phyloP scores from a whole-genome alignment of 1,140 invertebrate species.

The Maconellicoccus hirsutus region DNA sequence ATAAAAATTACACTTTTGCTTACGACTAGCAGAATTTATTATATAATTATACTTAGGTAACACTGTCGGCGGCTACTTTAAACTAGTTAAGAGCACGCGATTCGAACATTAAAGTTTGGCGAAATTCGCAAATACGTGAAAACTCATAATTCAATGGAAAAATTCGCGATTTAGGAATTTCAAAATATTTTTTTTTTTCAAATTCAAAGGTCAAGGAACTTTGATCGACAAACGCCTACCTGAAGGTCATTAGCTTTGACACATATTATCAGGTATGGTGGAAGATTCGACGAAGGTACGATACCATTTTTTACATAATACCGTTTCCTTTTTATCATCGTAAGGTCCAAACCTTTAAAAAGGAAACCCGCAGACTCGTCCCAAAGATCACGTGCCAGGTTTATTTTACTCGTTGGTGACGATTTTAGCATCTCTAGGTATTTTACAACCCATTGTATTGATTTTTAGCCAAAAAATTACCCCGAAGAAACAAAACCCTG shows the following conservation, averaged over 20 bases:
- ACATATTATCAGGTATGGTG: no score
- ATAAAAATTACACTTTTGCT: not conserved
- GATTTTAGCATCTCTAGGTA: no score
- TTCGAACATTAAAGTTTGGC: not conserved
- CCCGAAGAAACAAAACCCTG: no score
- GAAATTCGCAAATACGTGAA: not conserved
- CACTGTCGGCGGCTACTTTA: slow-evolving; percentile 1
- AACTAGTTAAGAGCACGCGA: not conserved
- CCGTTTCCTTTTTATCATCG: no score
- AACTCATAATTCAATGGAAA: no score
- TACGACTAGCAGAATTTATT: not conserved
- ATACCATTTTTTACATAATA: no score
- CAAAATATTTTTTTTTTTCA: no score
- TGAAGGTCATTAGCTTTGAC: not conserved
- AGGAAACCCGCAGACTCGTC: not conserved
- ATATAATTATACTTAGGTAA: not conserved
- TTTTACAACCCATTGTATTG: no score
- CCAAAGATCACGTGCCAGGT: not conserved
- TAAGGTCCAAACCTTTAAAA: not conserved
- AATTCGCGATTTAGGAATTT: no score
- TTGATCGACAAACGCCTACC: not conserved
- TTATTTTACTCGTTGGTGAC: no score
- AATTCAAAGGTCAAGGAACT: not conserved
- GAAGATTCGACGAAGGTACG: no score
- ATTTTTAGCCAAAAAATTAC: no score